Evolutionary conservation across 1,140 invertebrate genomes (phyloP).

Genomic region (Heliconius congener): DNA sequence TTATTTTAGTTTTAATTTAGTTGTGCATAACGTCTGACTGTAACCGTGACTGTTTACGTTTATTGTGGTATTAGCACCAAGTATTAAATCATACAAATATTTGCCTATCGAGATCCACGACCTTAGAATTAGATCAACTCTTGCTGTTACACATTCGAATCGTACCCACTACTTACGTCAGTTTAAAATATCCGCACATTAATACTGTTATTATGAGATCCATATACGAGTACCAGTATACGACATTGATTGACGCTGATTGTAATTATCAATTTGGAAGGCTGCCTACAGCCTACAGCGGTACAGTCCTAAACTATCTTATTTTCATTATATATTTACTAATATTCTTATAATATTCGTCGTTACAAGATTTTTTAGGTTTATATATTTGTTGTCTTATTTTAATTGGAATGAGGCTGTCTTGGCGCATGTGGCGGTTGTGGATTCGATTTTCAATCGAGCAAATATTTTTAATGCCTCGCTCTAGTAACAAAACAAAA

Average conservation of each 20-base stretch:
- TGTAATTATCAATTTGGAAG: conserved; percentile 28
- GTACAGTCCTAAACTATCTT: not conserved
- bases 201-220: conserved; percentile 17
- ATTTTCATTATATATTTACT: not conserved
- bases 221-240: not conserved
- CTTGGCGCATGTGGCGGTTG: too few relatives aligned
- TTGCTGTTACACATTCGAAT: not conserved
- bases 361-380: not conserved
- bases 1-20: too few relatives aligned
- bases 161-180: not conserved
- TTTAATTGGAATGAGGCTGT: too few relatives aligned
- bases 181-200: conserved; percentile 10
- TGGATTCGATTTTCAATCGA: too few relatives aligned
- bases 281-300: conserved; percentile 6
- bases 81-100: too few relatives aligned
- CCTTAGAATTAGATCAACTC: not conserved
- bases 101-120: too few relatives aligned
- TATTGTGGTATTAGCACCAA: too few relatives aligned
- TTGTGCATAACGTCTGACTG: too few relatives aligned
- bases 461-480: too few relatives aligned
- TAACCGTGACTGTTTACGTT: too few relatives aligned
- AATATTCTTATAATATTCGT: not conserved
- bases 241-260: conserved; percentile 22
- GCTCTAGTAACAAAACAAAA: too few relatives aligned
- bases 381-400: not conserved